Evolutionary conservation across 2,888 invertebrate species (phyloP).

Genomic region (Polydrusus tereticollis): DNA sequence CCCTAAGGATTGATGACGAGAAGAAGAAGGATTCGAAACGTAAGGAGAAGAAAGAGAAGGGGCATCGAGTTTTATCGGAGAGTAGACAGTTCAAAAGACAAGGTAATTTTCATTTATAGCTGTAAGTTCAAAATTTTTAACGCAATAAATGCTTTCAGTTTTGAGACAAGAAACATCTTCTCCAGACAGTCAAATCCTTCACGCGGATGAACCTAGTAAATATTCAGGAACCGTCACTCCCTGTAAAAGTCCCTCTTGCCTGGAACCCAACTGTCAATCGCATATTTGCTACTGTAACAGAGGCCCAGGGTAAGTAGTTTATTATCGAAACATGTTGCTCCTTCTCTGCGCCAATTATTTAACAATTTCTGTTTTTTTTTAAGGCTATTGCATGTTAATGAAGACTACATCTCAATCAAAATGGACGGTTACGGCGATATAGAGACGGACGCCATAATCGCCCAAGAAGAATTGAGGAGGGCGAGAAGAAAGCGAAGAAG

Average conservation of each 20-base stretch:
- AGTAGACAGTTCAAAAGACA: constrained; percentile 49
- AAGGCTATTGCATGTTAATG: constrained; percentile 27
- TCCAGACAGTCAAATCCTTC: constrained; percentile 51
- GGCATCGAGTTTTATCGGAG: constrained; percentile 28
- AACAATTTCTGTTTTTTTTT: neutral
- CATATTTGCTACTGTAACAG: constrained; percentile 36
- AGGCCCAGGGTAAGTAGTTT: constrained; percentile 34
- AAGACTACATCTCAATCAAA: constrained; percentile 69
- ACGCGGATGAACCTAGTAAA: constrained; percentile 25
- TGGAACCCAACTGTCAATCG: constrained; percentile 34
- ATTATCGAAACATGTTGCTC: too few species aligned
- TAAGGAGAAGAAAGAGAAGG: constrained; percentile 41
- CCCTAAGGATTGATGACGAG: constrained; percentile 46
- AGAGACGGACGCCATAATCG: constrained; percentile 61
- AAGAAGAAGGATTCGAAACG: constrained; percentile 44
- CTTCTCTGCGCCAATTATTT: too few species aligned
- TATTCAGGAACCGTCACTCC: constrained; percentile 34
- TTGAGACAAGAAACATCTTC: constrained; percentile 63
- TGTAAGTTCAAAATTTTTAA: neutral
- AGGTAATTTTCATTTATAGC: constrained; percentile 45
- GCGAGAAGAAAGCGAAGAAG: constrained; percentile 64
- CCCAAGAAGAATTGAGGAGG: constrained; percentile 59
- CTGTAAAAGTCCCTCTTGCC: constrained; percentile 2
- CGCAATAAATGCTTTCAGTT: constrained; percentile 50
- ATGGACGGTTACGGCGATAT: constrained; percentile 67